A percentile compares a stretch with the other conserved stretches of the same genome.
phyloP scores from a whole-genome alignment of 2,888 invertebrate genomes.

The Leptinotarsa haldemani region DNA sequence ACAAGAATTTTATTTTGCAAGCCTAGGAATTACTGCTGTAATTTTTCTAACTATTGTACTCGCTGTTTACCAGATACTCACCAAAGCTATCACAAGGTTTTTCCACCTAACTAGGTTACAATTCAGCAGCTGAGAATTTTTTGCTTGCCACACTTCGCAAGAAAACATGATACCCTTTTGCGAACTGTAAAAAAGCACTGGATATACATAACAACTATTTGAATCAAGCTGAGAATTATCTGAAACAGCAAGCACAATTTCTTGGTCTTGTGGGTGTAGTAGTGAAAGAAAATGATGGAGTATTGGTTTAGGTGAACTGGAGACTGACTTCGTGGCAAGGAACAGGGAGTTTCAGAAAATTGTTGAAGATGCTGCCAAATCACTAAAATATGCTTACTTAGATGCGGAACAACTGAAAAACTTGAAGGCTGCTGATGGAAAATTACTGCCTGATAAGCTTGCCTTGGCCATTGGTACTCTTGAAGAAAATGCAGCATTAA shows the following conservation, averaged over 20 bases:
- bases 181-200: slow-evolving; percentile 95
- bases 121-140: slow-evolving; percentile 76
- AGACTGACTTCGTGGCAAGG: slow-evolving; percentile 97
- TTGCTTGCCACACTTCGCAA: slow-evolving; percentile 87
- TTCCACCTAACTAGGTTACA: slow-evolving; percentile 70
- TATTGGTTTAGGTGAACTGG: slow-evolving; percentile 96
- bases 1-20: neutral
- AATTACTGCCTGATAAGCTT: slow-evolving; percentile 81
- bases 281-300: slow-evolving; percentile 78
- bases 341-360: slow-evolving; percentile 91
- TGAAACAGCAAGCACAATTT: slow-evolving; percentile 90
- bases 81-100: slow-evolving; percentile 70
- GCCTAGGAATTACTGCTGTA: slow-evolving; percentile 19
- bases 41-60: slow-evolving; percentile 33
- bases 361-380: slow-evolving; percentile 76
- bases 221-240: slow-evolving; percentile 90
- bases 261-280: slow-evolving; percentile 90
- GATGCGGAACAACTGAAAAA: slow-evolving; percentile 76
- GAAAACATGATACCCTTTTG: slow-evolving; percentile 94
- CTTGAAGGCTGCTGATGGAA: slow-evolving; percentile 74
- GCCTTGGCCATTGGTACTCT: slow-evolving; percentile 88
- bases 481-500: slow-evolving; percentile 89
- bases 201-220: slow-evolving; percentile 90
- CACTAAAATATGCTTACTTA: slow-evolving; percentile 68
- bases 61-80: slow-evolving; percentile 59